Base-by-base conservation (phyloP, 1,140 invertebrate genomes). In the Patella vulgata region DNA sequence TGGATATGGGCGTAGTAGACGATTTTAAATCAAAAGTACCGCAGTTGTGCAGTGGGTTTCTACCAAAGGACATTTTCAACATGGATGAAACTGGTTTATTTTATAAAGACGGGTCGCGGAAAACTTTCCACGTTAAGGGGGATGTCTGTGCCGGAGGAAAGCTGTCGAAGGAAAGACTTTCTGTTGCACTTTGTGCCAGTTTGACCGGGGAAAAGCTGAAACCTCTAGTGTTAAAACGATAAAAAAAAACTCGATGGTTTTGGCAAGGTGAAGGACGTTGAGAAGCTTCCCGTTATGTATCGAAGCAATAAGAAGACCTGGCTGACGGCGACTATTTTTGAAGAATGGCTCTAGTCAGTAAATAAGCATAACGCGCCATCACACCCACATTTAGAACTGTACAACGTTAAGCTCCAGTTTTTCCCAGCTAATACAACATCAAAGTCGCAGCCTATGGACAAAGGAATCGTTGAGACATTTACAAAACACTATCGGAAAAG, bases 391-490 rank as follows among this genome's bases (percentile, higher is more conserved):
- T 46, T 66, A 9, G 23, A 42, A 33, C 61, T 78, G 43, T 64
- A 79, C 17, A 69, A 70, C 66, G 72, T 86, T 4, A 81, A 75
- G 70, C 57, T 82, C 2, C 71, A 75, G 21, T 86, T 82, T 72
- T 70, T n/a, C n/a, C n/a, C n/a, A n/a, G n/a, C n/a, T n/a, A n/a
- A n/a, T n/a, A n/a, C n/a, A n/a, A n/a, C n/a, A n/a, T n/a, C n/a
- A n/a, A n/a, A n/a, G n/a, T n/a, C n/a, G n/a, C n/a, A n/a, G n/a
- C n/a, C n/a, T n/a, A n/a, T n/a, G n/a, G n/a, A n/a, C n/a, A n/a
- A n/a, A n/a, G n/a, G n/a, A n/a, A n/a, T n/a, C n/a, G n/a, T n/a
- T n/a, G n/a, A n/a, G n/a, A n/a, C n/a, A n/a, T n/a, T n/a, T n/a
- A n/a, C n/a, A n/a, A n/a, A n/a, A n/a, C n/a, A n/a, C n/a, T n/a